phyloP scores from a whole-genome alignment of 2,113 vertebrate genomes.

The Bettongia penicillata region DNA sequence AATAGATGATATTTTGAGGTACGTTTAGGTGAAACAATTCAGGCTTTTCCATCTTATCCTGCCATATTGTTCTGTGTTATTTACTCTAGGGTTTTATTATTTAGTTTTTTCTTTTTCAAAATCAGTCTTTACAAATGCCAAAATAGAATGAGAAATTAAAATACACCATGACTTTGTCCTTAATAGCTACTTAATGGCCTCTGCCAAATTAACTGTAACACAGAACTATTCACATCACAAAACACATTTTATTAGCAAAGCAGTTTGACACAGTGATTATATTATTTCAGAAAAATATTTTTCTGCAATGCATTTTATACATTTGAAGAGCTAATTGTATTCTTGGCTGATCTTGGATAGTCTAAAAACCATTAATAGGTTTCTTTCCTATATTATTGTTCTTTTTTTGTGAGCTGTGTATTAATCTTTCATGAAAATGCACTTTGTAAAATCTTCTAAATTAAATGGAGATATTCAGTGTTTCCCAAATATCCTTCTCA shows the following conservation, averaged over 20 bases:
- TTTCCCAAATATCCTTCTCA: slow-evolving; percentile 17
- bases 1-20: neutral
- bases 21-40: neutral
- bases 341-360: neutral
- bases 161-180: slow-evolving; percentile 14
- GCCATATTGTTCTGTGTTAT: neutral
- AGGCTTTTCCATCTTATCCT: neutral
- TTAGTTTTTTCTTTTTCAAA: slow-evolving; percentile 30
- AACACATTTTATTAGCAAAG: neutral
- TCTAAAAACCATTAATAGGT: neutral
- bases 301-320: neutral
- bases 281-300: slow-evolving; percentile 18
- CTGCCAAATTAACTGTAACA: slow-evolving; percentile 12
- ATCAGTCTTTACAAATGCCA: neutral
- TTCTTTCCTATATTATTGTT: neutral
- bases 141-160: neutral
- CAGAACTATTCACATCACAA: slow-evolving; percentile 2
- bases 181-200: neutral
- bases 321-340: neutral
- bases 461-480: neutral
- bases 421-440: neutral
- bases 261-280: neutral
- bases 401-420: neutral
- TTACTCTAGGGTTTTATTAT: slow-evolving; percentile 15
- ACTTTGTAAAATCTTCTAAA: neutral